phyloP scores from a whole-genome alignment of 2,797 vertebrate species.

The Allobates femoralis region DNA sequence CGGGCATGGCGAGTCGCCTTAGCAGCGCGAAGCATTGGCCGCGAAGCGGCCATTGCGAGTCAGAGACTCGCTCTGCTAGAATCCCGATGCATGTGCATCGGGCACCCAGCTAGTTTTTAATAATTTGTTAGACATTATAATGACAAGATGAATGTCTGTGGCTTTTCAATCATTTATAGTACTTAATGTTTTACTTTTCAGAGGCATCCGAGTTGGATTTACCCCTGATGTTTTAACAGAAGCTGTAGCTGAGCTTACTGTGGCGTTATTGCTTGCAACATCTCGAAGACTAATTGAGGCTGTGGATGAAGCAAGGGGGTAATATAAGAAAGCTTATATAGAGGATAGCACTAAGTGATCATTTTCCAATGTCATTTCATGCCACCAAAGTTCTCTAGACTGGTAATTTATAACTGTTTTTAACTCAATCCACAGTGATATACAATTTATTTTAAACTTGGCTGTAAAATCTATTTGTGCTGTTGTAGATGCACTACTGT shows the following conservation, averaged over 20 bases:
- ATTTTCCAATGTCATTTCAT: neutral
- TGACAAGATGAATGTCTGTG: neutral
- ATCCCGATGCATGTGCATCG: no score
- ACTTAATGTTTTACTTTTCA: slow-evolving; percentile 60
- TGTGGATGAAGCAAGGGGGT: slow-evolving; percentile 79
- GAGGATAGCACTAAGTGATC: neutral
- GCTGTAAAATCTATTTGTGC: neutral
- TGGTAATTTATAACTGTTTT: neutral
- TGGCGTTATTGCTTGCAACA: slow-evolving; percentile 81
- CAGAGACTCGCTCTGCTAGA: no score
- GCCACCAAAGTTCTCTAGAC: neutral
- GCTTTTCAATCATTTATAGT: neutral
- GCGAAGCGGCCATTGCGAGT: no score
- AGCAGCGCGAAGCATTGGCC: no score
- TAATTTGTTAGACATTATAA: neutral
- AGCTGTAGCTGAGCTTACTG: slow-evolving; percentile 77
- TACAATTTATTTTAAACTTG: neutral
- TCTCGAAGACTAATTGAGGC: slow-evolving; percentile 83
- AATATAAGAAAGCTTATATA: neutral
- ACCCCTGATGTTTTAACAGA: slow-evolving; percentile 81
- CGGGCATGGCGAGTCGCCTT: no score
- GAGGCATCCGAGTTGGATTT: slow-evolving; percentile 81
- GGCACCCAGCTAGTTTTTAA: no score
- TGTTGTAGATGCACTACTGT: no score
- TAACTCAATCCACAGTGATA: neutral